A percentile compares a stretch with the other conserved stretches of the same genome.
These are phyloP conservation scores for Oxytorus armatus DNA, from an alignment of 2,888 invertebrate species.

Conservation along the genomic window DNA sequence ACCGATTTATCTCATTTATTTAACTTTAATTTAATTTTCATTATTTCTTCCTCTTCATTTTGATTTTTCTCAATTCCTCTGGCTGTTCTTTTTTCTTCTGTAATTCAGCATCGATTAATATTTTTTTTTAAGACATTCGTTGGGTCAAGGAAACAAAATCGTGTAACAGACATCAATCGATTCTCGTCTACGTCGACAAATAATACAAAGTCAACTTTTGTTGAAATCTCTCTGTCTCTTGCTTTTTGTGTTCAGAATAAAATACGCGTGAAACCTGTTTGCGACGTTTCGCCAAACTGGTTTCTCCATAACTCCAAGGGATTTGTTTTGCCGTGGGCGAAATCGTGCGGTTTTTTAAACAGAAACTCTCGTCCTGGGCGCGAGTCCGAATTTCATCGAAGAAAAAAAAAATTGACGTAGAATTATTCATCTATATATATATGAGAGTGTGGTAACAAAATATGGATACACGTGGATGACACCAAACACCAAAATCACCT, in stretches of 20 bases:
- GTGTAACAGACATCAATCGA: neutral
- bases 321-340: slow-evolving; percentile 55
- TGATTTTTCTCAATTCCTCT: too few relatives aligned
- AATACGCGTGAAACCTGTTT: slow-evolving; percentile 59
- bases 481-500: slow-evolving; percentile 1
- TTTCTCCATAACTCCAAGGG: slow-evolving; percentile 45
- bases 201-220: slow-evolving; percentile 21
- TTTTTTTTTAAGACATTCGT: slow-evolving; percentile 8
- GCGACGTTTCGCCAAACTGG: slow-evolving; percentile 59
- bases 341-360: slow-evolving; percentile 18
- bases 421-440: neutral
- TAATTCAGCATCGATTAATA: slow-evolving; percentile 2
- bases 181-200: slow-evolving; percentile 21
- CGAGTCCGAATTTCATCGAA: slow-evolving; percentile 19
- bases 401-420: slow-evolving; percentile 5
- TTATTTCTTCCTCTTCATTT: too few relatives aligned
- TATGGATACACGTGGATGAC: slow-evolving; percentile 12
- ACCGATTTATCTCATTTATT: too few relatives aligned
- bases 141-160: slow-evolving; percentile 23
- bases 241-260: slow-evolving; percentile 11
- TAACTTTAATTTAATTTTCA: too few relatives aligned
- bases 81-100: too few relatives aligned
- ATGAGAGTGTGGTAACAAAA: neutral
- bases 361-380: slow-evolving; percentile 36
- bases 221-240: slow-evolving; percentile 13